Percentiles rank a stretch among this genome's conserved stretches.
These are phyloP conservation scores for Gadopsis bispinosus DNA, from an alignment of 2,797 vertebrate genomes.

Conservation along the genomic window DNA sequence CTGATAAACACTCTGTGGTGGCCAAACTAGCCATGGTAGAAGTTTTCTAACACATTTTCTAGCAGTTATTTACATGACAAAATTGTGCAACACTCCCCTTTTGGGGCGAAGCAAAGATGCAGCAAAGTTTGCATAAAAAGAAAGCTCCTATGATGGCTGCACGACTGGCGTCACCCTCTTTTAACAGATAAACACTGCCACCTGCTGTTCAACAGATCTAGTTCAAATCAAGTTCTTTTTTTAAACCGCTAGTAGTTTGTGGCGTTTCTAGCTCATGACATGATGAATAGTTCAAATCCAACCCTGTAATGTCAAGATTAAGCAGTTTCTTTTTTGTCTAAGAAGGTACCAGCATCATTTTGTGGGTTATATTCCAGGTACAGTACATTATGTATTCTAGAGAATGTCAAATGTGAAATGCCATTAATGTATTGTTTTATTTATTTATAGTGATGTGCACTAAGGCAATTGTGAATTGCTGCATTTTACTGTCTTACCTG, in stretches of 20 bases:
- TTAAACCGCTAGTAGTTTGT: slow-evolving; percentile 9
- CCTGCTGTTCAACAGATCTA: slow-evolving; percentile 71
- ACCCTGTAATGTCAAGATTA: slow-evolving; percentile 43
- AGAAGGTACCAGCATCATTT: slow-evolving; percentile 65
- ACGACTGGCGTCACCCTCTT: slow-evolving; percentile 36
- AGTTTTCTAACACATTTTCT: slow-evolving; percentile 32
- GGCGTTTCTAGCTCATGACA: slow-evolving; percentile 5
- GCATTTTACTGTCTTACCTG: slow-evolving; percentile 70
- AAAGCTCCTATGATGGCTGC: slow-evolving; percentile 40
- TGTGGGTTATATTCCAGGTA: slow-evolving; percentile 71
- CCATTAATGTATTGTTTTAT: slow-evolving; percentile 64
- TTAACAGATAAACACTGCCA: slow-evolving; percentile 81
- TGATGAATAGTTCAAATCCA: slow-evolving; percentile 16
- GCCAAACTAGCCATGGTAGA: slow-evolving; percentile 34
- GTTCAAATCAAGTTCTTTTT: slow-evolving; percentile 6
- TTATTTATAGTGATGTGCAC: slow-evolving; percentile 67
- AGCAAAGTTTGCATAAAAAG: background rate
- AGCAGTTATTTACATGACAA: background rate
- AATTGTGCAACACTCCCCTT: background rate
- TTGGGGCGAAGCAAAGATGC: background rate
- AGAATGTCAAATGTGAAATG: slow-evolving; percentile 78
- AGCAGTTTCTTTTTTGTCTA: slow-evolving; percentile 15
- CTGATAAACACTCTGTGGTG: slow-evolving; percentile 12
- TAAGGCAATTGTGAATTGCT: slow-evolving; percentile 73
- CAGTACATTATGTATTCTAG: slow-evolving; percentile 62